These are phyloP conservation scores for Muntiacus muntjak DNA, from an alignment of 2,113 vertebrate species.

Conservation along the genomic window DNA sequence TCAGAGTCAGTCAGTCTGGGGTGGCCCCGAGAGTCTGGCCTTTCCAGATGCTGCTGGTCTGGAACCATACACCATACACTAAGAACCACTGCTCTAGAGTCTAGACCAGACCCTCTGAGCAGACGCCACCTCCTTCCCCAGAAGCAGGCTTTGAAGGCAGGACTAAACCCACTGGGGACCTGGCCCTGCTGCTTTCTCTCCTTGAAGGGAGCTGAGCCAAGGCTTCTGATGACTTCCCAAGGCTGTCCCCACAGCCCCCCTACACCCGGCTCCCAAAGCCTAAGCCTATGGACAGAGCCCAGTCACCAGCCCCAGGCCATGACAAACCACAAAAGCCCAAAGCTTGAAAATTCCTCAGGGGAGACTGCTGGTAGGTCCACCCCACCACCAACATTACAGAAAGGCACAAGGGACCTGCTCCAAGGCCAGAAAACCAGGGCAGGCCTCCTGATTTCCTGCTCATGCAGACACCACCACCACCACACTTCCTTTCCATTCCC, in stretches of 20 bases:
- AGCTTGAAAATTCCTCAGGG: not conserved
- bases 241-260: not conserved
- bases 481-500: not conserved
- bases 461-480: not conserved
- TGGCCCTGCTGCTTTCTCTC: not conserved
- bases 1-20: not conserved
- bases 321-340: not conserved
- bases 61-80: not conserved
- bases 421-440: not conserved
- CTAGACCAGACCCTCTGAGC: not conserved
- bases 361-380: not conserved
- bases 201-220: not conserved
- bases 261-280: not conserved
- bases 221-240: not conserved
- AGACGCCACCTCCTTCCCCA: accelerated
- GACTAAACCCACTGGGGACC: not conserved
- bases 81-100: not conserved
- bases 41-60: not conserved
- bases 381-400: accelerated
- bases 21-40: not conserved
- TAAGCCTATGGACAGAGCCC: not conserved
- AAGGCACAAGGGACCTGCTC: not conserved
- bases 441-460: not conserved
- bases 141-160: not conserved
- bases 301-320: not conserved